Percentiles rank a stretch among this genome's conserved stretches.
These are phyloP conservation scores for Alloscopus bannaensis DNA, from an alignment of 2,888 invertebrate genomes.

Conservation along the genomic window DNA sequence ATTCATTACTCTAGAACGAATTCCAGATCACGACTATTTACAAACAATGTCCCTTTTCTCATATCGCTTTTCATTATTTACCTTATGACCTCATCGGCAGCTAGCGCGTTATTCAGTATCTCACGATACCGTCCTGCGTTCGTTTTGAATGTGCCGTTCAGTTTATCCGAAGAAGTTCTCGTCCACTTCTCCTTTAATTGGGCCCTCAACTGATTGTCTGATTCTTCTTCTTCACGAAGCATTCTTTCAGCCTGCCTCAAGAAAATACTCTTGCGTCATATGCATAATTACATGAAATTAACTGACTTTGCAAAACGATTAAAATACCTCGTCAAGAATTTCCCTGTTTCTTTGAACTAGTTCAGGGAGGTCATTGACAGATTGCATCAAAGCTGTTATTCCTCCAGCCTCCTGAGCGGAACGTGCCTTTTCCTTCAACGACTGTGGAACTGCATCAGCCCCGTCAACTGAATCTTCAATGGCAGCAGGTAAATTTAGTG, in stretches of 20 bases:
- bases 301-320: not conserved
- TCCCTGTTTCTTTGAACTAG: slow-evolving; percentile 93
- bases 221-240: slow-evolving; percentile 92
- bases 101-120: slow-evolving; percentile 72
- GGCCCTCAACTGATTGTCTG: slow-evolving; percentile 89
- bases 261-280: not conserved
- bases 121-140: slow-evolving; percentile 95
- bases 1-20: too few species aligned
- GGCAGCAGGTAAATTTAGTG: slow-evolving; percentile 97
- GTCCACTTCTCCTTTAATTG: slow-evolving; percentile 97
- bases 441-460: slow-evolving; percentile 87
- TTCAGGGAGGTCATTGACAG: slow-evolving; percentile 92
- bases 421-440: slow-evolving; percentile 89
- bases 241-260: slow-evolving; percentile 82
- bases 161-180: slow-evolving; percentile 88
- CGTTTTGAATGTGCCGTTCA: slow-evolving; percentile 91
- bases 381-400: slow-evolving; percentile 81
- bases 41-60: too few species aligned
- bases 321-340: slow-evolving; percentile 90
- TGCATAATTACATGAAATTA: not conserved
- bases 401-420: slow-evolving; percentile 88
- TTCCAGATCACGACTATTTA: too few species aligned
- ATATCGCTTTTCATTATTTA: slow-evolving; percentile 25
- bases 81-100: slow-evolving; percentile 72
- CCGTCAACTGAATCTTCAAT: slow-evolving; percentile 87